Percentiles rank a stretch among this genome's conserved stretches.
Conservation (phyloP, 2,113 vertebrate species). For the Baryphthengus martii region DNA sequence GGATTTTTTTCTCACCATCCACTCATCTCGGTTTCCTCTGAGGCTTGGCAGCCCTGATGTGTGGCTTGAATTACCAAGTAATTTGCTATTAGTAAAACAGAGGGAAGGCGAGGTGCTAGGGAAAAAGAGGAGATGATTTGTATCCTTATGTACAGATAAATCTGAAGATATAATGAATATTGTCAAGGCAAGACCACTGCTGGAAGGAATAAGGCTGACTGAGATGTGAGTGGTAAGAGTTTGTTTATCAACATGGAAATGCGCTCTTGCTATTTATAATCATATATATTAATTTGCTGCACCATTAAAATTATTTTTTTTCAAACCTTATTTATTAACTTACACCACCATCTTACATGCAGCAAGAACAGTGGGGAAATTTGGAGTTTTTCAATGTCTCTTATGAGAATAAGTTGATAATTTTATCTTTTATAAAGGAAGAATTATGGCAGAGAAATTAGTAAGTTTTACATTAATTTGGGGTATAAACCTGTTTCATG, state of each 20-base stretch:
- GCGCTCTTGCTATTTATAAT: background rate
- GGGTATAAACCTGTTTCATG: background rate
- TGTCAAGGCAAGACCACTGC: background rate
- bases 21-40: background rate
- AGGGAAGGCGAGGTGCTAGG: background rate
- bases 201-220: background rate
- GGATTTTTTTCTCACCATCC: background rate
- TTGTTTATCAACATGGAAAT: background rate
- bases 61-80: background rate
- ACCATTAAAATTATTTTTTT: background rate
- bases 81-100: background rate
- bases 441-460: background rate
- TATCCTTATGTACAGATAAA: background rate
- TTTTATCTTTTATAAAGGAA: background rate
- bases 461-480: background rate
- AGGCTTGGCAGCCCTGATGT: background rate
- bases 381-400: background rate
- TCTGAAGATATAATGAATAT: background rate
- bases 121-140: background rate
- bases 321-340: background rate
- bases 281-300: background rate
- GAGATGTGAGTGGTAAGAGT: background rate
- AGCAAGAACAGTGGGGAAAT: background rate
- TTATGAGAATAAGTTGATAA: background rate
- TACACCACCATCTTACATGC: background rate